Evolutionary conservation across 2,888 invertebrate genomes (phyloP).

Genomic region (Melikaiella ostensackeni): DNA sequence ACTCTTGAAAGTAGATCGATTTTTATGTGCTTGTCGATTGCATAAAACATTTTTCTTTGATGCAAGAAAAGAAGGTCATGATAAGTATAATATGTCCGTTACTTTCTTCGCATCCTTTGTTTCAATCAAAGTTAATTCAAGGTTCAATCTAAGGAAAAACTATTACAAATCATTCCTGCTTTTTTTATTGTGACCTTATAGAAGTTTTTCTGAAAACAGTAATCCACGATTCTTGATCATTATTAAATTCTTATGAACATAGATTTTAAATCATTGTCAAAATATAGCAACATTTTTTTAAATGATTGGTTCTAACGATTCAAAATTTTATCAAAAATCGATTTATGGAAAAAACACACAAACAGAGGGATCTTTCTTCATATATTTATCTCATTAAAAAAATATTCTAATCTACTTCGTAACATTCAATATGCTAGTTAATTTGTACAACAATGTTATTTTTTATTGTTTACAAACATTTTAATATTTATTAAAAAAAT

Average conservation of each 20-base stretch:
- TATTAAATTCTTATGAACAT: not conserved
- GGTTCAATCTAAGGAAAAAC: not conserved
- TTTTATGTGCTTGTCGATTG: constrained; percentile 37
- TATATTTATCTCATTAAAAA: too few relatives aligned
- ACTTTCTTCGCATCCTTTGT: constrained; percentile 27
- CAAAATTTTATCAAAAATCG: too few relatives aligned
- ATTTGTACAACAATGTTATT: too few relatives aligned
- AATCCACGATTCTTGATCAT: not conserved
- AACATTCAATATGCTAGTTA: too few relatives aligned
- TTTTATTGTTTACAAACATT: too few relatives aligned
- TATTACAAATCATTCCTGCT: not conserved
- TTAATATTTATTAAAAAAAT: too few relatives aligned
- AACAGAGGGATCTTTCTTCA: too few relatives aligned
- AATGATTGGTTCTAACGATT: too few relatives aligned
- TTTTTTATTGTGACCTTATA: not conserved
- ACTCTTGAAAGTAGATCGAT: not conserved
- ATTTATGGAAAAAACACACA: too few relatives aligned
- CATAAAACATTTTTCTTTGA: not conserved
- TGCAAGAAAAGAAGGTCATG: constrained; percentile 10
- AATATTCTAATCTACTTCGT: too few relatives aligned
- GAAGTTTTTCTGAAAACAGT: not conserved
- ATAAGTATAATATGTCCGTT: constrained; percentile 5
- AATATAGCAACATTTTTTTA: too few relatives aligned
- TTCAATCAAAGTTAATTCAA: constrained; percentile 31
- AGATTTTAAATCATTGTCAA: not conserved